A percentile compares a stretch with the other conserved stretches of the same genome.
phyloP scores from a whole-genome alignment of 2,113 vertebrate species.

The Rhinopithecus roxellana region DNA sequence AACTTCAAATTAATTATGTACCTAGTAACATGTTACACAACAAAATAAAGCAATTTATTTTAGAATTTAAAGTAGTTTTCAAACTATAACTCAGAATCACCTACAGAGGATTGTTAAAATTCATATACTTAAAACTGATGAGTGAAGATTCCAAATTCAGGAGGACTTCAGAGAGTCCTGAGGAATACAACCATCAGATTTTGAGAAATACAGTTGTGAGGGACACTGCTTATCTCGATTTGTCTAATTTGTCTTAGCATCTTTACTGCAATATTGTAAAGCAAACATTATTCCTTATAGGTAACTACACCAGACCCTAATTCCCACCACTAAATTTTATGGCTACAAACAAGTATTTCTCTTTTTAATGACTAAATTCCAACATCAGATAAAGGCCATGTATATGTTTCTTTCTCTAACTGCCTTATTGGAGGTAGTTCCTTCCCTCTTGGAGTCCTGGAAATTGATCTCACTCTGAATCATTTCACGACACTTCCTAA shows the following conservation, averaged over 20 bases:
- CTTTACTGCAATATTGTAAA: background rate
- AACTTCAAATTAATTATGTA: background rate
- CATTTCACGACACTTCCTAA: background rate
- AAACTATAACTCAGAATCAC: background rate
- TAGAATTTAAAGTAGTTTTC: background rate
- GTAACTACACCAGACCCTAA: background rate
- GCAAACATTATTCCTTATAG: background rate
- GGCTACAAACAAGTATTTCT: background rate
- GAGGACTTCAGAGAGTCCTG: background rate
- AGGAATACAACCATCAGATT: rapidly evolving
- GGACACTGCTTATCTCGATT: rapidly evolving
- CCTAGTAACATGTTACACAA: background rate
- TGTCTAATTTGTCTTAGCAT: background rate
- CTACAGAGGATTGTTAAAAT: background rate
- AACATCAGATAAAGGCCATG: background rate
- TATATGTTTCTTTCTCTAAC: background rate
- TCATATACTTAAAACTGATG: background rate
- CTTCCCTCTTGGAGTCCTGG: background rate
- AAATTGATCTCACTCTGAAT: background rate
- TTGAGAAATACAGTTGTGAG: background rate
- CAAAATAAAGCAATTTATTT: background rate
- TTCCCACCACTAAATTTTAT: background rate
- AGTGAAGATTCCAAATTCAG: background rate
- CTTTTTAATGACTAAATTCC: background rate
- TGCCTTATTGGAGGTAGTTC: background rate